Evolutionary conservation across 2,888 invertebrate genomes (phyloP), one percentile per base, ranked within the genome.

Genomic region (Amphipoea oculea): DNA sequence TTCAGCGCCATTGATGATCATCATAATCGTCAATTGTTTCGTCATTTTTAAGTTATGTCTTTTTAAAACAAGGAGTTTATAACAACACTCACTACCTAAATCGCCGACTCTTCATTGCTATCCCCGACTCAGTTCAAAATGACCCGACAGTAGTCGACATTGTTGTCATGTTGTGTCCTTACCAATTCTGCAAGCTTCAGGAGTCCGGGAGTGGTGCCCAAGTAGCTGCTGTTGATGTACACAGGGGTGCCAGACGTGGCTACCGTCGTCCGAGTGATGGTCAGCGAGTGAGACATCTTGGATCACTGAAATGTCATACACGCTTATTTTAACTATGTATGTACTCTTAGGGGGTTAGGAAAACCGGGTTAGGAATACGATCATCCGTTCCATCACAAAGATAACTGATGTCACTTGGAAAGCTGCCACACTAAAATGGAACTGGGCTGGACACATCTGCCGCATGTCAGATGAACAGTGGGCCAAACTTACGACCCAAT

Each of bases 251-350:
- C 98, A 51, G 98, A 97, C 45, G 98, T 97, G 17, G 98, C 98
- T 82, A 98, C 98, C 74, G 98, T 99, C 54, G 98, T 98, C 91
- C 98, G 97, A 51, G 99, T 99, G 81, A 99, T 98, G 70, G 99
- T 99, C 89, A 99, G 98, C 60, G 98, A 97, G 96, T 99, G 99
- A 86, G 99, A 99, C 99, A 99, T 99, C 90, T 95, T 98, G 88
- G 81, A 40, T 73, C 77, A 83, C 89, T 92, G 91, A 71, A 90
- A 87, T 84, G 12, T 63, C 40, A 42, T 12, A 67, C 14, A 67
- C 5, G 51, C 14, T 14, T 17, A 74, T 62, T 62, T 67, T 45
- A 81, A 23, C n/a, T 62, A 11, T 14, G 20, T 60, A 51, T 4
- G 9, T 48, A 20, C 4, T 60, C 29, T 74, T n/a, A n/a, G n/a